A percentile compares a stretch with the other conserved stretches of the same genome.
phyloP scores from a whole-genome alignment of 2,797 vertebrate genomes.

The Chaetodon trifasciatus region DNA sequence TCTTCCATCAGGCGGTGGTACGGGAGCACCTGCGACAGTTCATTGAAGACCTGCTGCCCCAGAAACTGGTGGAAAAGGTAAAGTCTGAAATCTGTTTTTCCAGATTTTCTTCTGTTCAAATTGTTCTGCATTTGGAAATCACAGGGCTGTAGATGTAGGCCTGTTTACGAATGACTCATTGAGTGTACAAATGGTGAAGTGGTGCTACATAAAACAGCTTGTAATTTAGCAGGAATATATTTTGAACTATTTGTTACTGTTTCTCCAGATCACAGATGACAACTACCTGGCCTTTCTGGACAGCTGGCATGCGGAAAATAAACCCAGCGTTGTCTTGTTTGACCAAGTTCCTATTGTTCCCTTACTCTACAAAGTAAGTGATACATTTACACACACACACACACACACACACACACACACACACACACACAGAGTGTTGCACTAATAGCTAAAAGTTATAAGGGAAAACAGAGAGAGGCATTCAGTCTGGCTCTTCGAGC shows the following conservation, averaged over 20 bases:
- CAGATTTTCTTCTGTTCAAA: no score
- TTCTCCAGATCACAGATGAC: slow-evolving; percentile 90
- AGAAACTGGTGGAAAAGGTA: slow-evolving; percentile 93
- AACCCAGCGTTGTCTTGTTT: slow-evolving; percentile 92
- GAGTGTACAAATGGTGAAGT: not conserved
- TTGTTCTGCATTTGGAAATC: no score
- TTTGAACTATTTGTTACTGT: not conserved
- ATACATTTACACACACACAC: not conserved
- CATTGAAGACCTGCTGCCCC: slow-evolving; percentile 93
- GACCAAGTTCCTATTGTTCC: slow-evolving; percentile 89
- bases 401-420: not conserved
- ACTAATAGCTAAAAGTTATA: not conserved
- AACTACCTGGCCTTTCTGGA: slow-evolving; percentile 92
- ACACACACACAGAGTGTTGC: no score
- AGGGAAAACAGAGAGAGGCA: not conserved
- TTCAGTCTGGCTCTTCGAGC: not conserved
- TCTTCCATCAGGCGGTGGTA: slow-evolving; percentile 92
- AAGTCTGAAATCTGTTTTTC: not conserved
- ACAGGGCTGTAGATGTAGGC: not conserved
- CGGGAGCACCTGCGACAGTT: slow-evolving; percentile 92
- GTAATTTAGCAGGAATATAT: not conserved
- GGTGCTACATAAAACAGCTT: not conserved
- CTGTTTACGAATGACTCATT: not conserved
- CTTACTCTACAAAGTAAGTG: slow-evolving; percentile 92
- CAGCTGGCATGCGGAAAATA: slow-evolving; percentile 93